Evolutionary conservation across 2,888 invertebrate genomes (phyloP), one percentile per base, ranked within the genome.

Genomic region (Idaea aversata): DNA sequence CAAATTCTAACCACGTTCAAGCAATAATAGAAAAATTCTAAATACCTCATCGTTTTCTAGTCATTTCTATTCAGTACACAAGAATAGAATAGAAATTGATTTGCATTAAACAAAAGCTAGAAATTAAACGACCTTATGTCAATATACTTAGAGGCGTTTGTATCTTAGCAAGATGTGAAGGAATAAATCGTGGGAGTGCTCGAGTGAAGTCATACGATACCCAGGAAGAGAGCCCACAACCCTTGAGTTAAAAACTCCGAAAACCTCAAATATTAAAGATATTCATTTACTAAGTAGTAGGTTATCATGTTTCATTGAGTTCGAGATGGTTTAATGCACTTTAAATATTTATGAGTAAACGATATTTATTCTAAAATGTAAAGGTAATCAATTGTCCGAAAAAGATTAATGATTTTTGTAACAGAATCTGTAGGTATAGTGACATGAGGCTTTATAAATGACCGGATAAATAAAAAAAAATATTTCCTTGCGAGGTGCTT

Each of bases 181-280:
- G 67, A 67, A 59, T 59, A 47, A 57, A 70, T 65, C 81, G 85
- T 86, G 86, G 82, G 87, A 87, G 83, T 80, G 47, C 47, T 13
- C 47, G 74, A 74, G 73, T 71, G 76, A 68, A 69, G 88, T 82
- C 75, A 88, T 80, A 76, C 74, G 87, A 88, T 87, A 89, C 84
- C 78, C 82, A 78, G 83, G 81, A 86, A 79, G 69, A 68, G 82
- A 79, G 79, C 78, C 80, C 75, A 77, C 75, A 80, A 81, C 80
- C 84, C 83, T 81, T 76, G 72, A 67, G 74, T 76, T 79, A 77
- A 76, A 77, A 74, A 81, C 71, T 80, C 75, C 75, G 70, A 79
- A 82, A 81, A 78, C 80, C 81, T 76, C 76, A 79, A 81, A 80
- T 80, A 80, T 77, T 75, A 69, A 77, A 77, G 70, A 73, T 76